phyloP scores from a whole-genome alignment of 2,113 vertebrate genomes.

The Callaeas wilsoni region DNA sequence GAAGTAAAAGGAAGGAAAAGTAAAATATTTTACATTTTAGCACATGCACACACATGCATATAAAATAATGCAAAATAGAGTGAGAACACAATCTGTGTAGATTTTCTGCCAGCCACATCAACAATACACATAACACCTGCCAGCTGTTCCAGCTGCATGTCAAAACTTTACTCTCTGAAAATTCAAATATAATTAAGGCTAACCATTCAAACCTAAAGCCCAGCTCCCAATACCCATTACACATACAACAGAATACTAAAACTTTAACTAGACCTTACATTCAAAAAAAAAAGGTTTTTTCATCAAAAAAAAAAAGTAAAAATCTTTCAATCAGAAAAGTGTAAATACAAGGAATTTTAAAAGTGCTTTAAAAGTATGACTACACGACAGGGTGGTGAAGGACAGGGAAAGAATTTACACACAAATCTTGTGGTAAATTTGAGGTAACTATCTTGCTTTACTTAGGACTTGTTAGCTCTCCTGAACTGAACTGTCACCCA shows the following conservation, averaged over 20 bases:
- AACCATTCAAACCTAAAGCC: background rate
- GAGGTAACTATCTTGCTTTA: background rate
- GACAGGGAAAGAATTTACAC: background rate
- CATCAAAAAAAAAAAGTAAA: background rate
- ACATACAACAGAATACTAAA: background rate
- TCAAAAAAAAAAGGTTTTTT: rapidly evolving
- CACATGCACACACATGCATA: background rate
- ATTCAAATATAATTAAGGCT: background rate
- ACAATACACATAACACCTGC: background rate
- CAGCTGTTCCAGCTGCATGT: background rate
- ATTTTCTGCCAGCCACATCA: background rate
- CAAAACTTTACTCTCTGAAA: background rate
- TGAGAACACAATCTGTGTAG: background rate
- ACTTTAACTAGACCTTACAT: background rate
- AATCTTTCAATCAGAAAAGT: background rate
- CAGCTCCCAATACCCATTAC: background rate
- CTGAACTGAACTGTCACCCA: background rate
- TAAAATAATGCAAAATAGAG: background rate
- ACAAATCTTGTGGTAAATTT: background rate
- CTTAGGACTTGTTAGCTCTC: background rate
- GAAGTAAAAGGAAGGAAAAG: background rate
- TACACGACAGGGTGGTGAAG: background rate
- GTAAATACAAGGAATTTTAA: background rate
- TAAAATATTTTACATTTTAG: background rate
- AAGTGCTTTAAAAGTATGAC: background rate